Evolutionary conservation across 2,888 invertebrate genomes (phyloP).

Genomic region (Campoletis raptor): DNA sequence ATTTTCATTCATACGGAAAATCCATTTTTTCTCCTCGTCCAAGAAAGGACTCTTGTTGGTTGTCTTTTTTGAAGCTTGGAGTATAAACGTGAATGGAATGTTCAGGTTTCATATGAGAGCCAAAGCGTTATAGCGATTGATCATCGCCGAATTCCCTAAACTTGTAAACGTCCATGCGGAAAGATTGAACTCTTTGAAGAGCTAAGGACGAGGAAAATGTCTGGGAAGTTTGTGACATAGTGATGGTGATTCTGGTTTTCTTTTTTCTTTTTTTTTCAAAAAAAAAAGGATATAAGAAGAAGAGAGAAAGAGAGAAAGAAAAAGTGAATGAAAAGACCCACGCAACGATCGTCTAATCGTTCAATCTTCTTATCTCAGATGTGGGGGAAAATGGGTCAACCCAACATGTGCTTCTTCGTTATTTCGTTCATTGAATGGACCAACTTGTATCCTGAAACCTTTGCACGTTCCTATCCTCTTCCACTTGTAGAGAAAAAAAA

Average conservation of each 20-base stretch:
- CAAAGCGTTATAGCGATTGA: slow-evolving; percentile 29
- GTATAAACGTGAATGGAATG: slow-evolving; percentile 11
- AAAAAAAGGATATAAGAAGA: not conserved
- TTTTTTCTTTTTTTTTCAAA: not conserved
- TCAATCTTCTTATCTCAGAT: slow-evolving; percentile 6
- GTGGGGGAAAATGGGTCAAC: not conserved
- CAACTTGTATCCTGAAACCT: slow-evolving; percentile 10
- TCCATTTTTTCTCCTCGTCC: not conserved
- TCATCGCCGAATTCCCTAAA: slow-evolving; percentile 27
- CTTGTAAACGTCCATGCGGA: slow-evolving; percentile 15
- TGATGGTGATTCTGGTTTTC: not conserved
- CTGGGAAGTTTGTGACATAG: not conserved
- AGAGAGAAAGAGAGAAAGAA: not conserved
- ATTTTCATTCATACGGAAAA: not conserved
- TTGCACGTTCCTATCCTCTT: not conserved
- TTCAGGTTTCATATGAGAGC: not conserved
- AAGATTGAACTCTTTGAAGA: slow-evolving; percentile 10
- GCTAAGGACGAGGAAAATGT: not conserved
- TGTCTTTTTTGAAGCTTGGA: not conserved
- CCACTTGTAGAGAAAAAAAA: not conserved
- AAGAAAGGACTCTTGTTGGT: not conserved
- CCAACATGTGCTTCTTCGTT: slow-evolving; percentile 13
- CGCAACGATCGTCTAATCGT: not conserved
- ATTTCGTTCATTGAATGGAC: not conserved
- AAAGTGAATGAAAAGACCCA: slow-evolving; percentile 5